Evolutionary conservation across 2,888 invertebrate genomes (phyloP).

Genomic region (Lithophane ornitopus): DNA sequence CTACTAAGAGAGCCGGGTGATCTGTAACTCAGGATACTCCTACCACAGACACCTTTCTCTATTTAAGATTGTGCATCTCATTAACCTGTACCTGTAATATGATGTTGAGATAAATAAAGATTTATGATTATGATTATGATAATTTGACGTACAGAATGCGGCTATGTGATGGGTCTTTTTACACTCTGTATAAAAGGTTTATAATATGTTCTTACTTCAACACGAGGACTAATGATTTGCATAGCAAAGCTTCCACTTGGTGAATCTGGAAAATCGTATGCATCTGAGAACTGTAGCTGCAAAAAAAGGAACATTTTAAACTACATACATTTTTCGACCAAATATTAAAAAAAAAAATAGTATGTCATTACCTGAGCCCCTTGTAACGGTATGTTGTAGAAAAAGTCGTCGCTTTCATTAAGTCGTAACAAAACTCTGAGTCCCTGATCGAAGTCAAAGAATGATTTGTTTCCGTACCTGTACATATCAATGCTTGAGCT

Average conservation of each 20-base stretch:
- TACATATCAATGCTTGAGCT: conserved; percentile 79
- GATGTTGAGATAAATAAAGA: no score
- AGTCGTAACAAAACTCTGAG: conserved; percentile 81
- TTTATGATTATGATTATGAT: no score
- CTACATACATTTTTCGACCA: not conserved
- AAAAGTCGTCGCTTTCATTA: conserved; percentile 87
- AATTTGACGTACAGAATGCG: no score
- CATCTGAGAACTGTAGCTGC: conserved; percentile 90
- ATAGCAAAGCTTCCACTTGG: conserved; percentile 89
- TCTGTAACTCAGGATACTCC: no score
- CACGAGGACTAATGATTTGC: conserved; percentile 84
- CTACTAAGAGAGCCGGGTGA: no score
- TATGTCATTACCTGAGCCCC: conserved; percentile 88
- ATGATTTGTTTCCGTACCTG: conserved; percentile 85
- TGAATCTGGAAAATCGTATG: conserved; percentile 91
- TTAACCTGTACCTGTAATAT: no score
- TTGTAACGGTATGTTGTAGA: conserved; percentile 85
- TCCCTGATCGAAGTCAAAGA: conserved; percentile 85
- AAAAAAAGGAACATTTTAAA: conserved; percentile 52
- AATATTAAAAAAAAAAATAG: no score
- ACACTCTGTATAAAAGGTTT: not conserved
- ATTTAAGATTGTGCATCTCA: no score
- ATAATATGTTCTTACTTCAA: conserved; percentile 75
- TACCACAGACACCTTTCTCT: no score
- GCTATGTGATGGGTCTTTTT: no score